Evolutionary conservation across 2,888 invertebrate species (phyloP), one percentile per base, ranked within the genome.

Genomic region (Chalcis sispes): DNA sequence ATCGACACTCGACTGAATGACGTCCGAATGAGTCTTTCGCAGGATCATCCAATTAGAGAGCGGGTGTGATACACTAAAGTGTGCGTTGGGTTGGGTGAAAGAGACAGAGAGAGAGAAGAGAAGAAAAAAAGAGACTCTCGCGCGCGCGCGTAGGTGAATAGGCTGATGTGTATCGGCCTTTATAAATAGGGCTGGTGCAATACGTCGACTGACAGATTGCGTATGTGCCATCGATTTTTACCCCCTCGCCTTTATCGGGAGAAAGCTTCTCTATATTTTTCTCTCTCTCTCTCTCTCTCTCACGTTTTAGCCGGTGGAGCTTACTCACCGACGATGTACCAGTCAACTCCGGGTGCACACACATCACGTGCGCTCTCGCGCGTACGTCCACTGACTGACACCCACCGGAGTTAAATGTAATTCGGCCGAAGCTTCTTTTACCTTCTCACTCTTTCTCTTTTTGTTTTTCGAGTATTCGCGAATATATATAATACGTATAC

Each of bases 41-140:
- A 18, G 67, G 67, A 27, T 72, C 73, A 74, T 74, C 73, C 73
- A 74, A 74, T 74, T 74, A 74, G 67, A 40, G 67, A 29, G 36
- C 20, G n/a, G 46, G n/a, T 7, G 25, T 4, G 29, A 7, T 2
- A 15, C 15, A 27, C 23, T 25, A 20, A 13, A 40, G 29, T 20
- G 18, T 25, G 61, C 7, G 23, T 10, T n/a, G n/a, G 15, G 46
- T 36, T 7, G 62, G 32, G 48, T 15, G 59, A 7, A 8, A 10
- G 36, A n/a, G n/a, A n/a, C n/a, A 20, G 32, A 18, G 62, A 46
- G 27, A 25, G n/a, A 20, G 50, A 58, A 42, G 54, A 59, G 32
- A 50, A 67, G 8, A 13, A 18, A 66, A 27, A 54, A 20, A 48
- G 56, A 58, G 46, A 20, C 54, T 40, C 18, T 36, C n/a, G 32